Evolutionary conservation across 1,140 invertebrate genomes (phyloP), one percentile per base, ranked within the genome.

Genomic region (Leptopilina boulardi): DNA sequence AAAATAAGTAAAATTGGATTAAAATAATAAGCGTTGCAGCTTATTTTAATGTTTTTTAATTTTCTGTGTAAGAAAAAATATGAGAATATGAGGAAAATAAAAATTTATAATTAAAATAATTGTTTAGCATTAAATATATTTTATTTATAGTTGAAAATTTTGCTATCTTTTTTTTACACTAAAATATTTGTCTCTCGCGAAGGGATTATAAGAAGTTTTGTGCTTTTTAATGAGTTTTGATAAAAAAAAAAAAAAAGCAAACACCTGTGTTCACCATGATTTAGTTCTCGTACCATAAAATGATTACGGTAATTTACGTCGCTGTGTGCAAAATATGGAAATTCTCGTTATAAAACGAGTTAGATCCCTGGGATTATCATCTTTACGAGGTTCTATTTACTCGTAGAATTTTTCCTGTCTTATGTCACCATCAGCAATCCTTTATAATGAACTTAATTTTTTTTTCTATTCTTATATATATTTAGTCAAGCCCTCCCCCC

Each of bases 251-350:
- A 30, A 30, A 30, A 66, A 66, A 15, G 23, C 1, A 30, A 30
- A 30, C 23, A 34, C 13, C 26, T 66, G 59, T 26, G 59, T 11
- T 15, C 23, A 5, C 13, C 15, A 11, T n/a, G 26, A 66, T 66
- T 66, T 66, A 30, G 23, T n/a, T 66, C 23, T 66, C n/a, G 1
- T 15, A n/a, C 59, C 30, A 38, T 38, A 15, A 66, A 30, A 26
- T 34, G 23, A 66, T 66, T 30, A 66, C 15, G 10, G 13, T 66
- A 66, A 66, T 66, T 66, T 30, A 66, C 26, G 59, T 30, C 23
- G 11, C 21, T 66, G n/a, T n/a, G n/a, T n/a, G 26, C 26, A 66
- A 66, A 66, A 66, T 66, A 66, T 66, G 59, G 11, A n/a, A 66
- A 66, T 66, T 30, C 21, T 59, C 21, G 21, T 26, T 59, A 26